A percentile compares a stretch with the other conserved stretches of the same genome.
These are phyloP conservation scores for Luperina nickerlii DNA, from an alignment of 2,888 invertebrate genomes.

Conservation along the genomic window DNA sequence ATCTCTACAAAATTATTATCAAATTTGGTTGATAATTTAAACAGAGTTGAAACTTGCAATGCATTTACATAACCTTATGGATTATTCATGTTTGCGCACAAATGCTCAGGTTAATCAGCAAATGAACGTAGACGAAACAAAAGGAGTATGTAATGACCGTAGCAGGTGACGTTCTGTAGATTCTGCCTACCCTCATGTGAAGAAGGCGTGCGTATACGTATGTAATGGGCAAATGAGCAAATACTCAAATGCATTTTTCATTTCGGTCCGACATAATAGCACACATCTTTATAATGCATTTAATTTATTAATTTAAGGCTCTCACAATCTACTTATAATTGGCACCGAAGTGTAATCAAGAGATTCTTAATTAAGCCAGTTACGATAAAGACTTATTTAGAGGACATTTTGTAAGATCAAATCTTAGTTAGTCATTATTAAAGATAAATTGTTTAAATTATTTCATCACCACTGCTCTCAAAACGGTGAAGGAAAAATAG, in stretches of 20 bases:
- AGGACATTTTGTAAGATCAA: slow-evolving; percentile 41
- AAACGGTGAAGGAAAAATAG: background rate
- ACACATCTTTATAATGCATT: slow-evolving; percentile 49
- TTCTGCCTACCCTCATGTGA: too few species aligned
- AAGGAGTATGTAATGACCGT: background rate
- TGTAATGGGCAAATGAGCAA: background rate
- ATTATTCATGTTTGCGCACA: background rate
- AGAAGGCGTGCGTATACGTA: background rate
- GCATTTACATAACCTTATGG: background rate
- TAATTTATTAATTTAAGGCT: slow-evolving; percentile 47
- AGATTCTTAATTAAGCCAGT: slow-evolving; percentile 28
- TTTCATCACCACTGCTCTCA: background rate
- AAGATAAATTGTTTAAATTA: background rate
- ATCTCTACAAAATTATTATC: background rate
- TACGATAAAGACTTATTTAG: slow-evolving; percentile 21
- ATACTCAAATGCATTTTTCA: background rate
- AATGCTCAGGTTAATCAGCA: background rate
- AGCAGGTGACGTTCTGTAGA: too few species aligned
- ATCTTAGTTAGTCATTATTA: slow-evolving; percentile 17
- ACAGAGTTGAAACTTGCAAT: background rate
- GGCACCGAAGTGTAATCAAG: slow-evolving; percentile 29
- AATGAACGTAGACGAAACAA: background rate
- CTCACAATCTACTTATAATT: slow-evolving; percentile 44
- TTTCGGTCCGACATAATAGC: slow-evolving; percentile 7
- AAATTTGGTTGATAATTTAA: background rate